Conservation (phyloP, 2,888 invertebrate species). For the Apocheima hispidaria region DNA sequence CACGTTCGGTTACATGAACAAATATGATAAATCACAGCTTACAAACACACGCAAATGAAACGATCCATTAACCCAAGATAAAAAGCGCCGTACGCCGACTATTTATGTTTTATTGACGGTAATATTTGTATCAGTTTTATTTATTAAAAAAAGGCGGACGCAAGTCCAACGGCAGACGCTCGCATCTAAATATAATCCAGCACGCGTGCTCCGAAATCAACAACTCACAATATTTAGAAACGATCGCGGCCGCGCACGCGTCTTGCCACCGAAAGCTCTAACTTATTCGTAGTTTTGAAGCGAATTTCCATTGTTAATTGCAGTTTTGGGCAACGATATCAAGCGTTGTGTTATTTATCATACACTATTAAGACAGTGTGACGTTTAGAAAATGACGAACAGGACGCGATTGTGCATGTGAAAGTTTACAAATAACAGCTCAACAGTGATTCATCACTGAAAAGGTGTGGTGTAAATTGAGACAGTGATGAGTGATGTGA, state of each 20-base stretch:
- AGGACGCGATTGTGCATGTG: conserved; percentile 46
- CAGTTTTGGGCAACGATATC: not conserved
- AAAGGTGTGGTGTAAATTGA: conserved; percentile 5
- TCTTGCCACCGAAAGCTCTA: conserved; percentile 21
- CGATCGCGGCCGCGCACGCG: conserved; percentile 69
- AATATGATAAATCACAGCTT: conserved; percentile 47
- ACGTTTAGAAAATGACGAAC: conserved; percentile 29
- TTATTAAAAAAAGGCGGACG: conserved; percentile 75
- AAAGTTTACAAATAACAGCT: conserved; percentile 11
- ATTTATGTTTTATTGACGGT: conserved; percentile 74
- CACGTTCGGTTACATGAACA: conserved; percentile 36
- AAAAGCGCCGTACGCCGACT: conserved; percentile 57
- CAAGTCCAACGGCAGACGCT: conserved; percentile 67
- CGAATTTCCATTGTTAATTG: not conserved
- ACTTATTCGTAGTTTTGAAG: conserved; percentile 8
- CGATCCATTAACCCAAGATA: conserved; percentile 69
- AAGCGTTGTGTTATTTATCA: not conserved
- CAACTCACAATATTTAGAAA: conserved; percentile 74
- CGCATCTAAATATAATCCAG: conserved; percentile 74
- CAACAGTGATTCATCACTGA: conserved; percentile 6
- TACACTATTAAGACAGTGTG: not conserved
- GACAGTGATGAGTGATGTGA: conserved; percentile 43
- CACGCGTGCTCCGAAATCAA: conserved; percentile 77
- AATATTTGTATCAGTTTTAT: conserved; percentile 77
- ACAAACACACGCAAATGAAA: conserved; percentile 46